Evolutionary conservation across 2,888 invertebrate genomes (phyloP).

Genomic region (Megalurothrips usitatus): DNA sequence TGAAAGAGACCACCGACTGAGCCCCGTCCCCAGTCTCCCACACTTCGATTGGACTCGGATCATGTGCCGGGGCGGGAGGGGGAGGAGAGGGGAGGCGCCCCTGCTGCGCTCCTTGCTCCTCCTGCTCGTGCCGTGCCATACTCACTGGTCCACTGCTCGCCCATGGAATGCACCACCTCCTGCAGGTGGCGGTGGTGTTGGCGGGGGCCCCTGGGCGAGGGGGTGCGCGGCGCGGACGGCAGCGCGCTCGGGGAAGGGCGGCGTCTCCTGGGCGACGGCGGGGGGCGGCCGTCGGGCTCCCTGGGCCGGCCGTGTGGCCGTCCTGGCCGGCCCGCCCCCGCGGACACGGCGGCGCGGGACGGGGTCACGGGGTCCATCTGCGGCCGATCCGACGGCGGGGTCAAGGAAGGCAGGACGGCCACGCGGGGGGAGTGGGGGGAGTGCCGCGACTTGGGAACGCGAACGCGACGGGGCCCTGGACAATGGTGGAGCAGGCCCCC

Average conservation of each 20-base stretch:
- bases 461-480: neutral
- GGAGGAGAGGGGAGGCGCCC: too few species aligned
- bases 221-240: neutral
- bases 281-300: neutral
- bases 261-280: neutral
- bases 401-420: neutral
- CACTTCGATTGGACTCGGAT: too few species aligned
- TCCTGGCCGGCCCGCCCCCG: neutral
- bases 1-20: too few species aligned
- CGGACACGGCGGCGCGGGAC: too few species aligned
- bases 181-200: slow-evolving; percentile 15
- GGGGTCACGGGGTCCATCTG: too few species aligned
- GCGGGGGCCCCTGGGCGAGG: neutral
- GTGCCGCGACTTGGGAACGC: neutral
- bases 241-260: neutral
- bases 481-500: too few species aligned
- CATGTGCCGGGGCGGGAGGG: too few species aligned
- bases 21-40: too few species aligned
- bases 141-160: slow-evolving; percentile 18
- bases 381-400: neutral
- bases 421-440: neutral
- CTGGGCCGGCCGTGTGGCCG: neutral
- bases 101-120: too few species aligned
- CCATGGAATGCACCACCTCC: slow-evolving; percentile 18
- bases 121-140: neutral